Evolutionary conservation across 92 coral and sea anemone species (phyloP), one percentile per base, ranked within the genome.

Genomic region (Isaurus tuberculatus): DNA sequence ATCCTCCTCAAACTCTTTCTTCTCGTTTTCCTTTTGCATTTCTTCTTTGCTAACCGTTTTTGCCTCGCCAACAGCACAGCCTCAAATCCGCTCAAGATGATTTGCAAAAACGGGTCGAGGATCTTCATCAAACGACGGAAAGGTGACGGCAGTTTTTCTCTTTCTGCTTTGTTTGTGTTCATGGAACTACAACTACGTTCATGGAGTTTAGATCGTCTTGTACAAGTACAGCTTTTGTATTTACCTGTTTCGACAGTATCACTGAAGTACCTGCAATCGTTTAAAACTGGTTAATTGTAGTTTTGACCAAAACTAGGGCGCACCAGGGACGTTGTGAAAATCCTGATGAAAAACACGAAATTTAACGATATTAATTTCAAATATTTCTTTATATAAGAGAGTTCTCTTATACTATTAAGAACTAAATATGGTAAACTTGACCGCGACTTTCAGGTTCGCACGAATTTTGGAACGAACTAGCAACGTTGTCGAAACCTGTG

Each of bases 361-460:
- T n/a, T n/a, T n/a, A n/a, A n/a, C n/a, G n/a, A n/a, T n/a, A n/a
- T n/a, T n/a, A n/a, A n/a, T n/a, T n/a, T n/a, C n/a, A n/a, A n/a
- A n/a, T n/a, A n/a, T n/a, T n/a, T n/a, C 20, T 11, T 53, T 53
- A 16, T 53, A 6, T 16, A 53, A 20, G 16, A 53, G 20, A 8
- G 2, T 8, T 16, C 6, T 4, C 19, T 5, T 31, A 63, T 1
- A 63, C 29, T 22, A 0, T 63, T 27, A 20, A 53, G 22, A 20
- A 53, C 20, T 63, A 63, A n/a, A 1, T 0, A 63, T 0, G 13
- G 3, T 27, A 63, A 11, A 11, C 0, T n/a, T 33, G 16, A 31
- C 10, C 22, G 20, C 33, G 11, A 19, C 49, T 77, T 77, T 40
- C 33, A 77, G 82, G 64, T 57, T 77, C 5, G 31, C 53, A 77